These are phyloP conservation scores for Nudaria mundana DNA, from an alignment of 2,888 invertebrate genomes.

Conservation along the genomic window DNA sequence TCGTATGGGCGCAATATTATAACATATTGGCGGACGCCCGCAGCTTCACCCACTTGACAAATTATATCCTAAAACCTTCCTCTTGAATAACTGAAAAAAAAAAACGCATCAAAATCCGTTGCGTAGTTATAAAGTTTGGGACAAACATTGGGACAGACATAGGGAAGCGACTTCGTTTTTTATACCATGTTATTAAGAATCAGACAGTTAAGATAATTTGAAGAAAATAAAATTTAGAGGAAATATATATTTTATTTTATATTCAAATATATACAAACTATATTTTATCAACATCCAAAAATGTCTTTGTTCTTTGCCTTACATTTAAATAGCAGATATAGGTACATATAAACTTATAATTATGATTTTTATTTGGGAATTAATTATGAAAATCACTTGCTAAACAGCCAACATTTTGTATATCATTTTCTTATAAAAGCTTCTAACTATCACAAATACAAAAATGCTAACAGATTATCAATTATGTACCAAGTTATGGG, in stretches of 20 bases:
- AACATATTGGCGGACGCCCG: too few species aligned
- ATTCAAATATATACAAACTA: constrained; percentile 16
- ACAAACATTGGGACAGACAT: too few species aligned
- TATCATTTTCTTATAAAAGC: constrained; percentile 9
- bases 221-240: constrained; percentile 3
- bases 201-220: too few species aligned
- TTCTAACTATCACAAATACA: constrained; percentile 19
- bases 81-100: too few species aligned
- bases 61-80: too few species aligned
- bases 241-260: constrained; percentile 24
- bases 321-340: constrained; percentile 30
- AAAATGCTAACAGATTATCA: too few species aligned
- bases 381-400: constrained; percentile 24
- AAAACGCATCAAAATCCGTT: too few species aligned
- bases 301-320: constrained; percentile 35
- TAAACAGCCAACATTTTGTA: constrained; percentile 31
- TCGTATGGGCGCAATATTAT: too few species aligned
- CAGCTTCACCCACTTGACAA: too few species aligned
- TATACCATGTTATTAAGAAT: too few species aligned
- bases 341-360: constrained; percentile 19
- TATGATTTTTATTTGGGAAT: constrained; percentile 24
- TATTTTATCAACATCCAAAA: constrained; percentile 17
- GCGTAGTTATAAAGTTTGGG: too few species aligned
- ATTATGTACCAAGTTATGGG: neutral
- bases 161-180: too few species aligned